Conservation (phyloP, 2,888 invertebrate genomes). For the Drosophila recens region DNA sequence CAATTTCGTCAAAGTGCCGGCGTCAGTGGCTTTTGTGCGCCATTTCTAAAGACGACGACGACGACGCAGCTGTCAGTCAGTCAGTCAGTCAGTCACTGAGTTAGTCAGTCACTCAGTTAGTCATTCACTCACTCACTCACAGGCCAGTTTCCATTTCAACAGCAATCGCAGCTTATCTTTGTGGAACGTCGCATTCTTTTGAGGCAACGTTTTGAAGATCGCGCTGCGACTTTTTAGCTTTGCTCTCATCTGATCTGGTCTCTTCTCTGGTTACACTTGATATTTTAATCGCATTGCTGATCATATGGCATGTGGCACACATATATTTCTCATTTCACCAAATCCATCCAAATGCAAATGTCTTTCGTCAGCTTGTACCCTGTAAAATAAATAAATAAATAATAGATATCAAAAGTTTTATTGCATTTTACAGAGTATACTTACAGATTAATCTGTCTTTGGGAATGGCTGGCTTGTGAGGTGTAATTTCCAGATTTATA, state of each 20-base stretch:
- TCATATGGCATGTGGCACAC: conserved; percentile 69
- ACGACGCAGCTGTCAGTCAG: conserved; percentile 51
- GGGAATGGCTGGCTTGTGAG: too few relatives aligned
- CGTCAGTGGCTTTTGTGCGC: conserved; percentile 75
- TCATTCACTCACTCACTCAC: conserved; percentile 49
- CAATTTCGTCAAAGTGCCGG: conserved; percentile 78
- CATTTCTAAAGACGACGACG: conserved; percentile 69
- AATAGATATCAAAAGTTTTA: not conserved
- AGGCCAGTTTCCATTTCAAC: conserved; percentile 76
- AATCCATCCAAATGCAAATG: conserved; percentile 56
- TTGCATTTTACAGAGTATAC: not conserved
- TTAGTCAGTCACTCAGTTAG: conserved; percentile 40
- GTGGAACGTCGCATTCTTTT: conserved; percentile 72
- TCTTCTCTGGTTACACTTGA: conserved; percentile 66
- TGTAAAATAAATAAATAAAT: conserved; percentile 2
- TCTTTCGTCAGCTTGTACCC: conserved; percentile 33
- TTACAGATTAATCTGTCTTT: not conserved
- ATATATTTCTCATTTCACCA: conserved; percentile 60
- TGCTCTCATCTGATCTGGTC: conserved; percentile 1
- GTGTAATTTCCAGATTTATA: not conserved
- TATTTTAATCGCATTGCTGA: conserved; percentile 77
- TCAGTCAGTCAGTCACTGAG: conserved; percentile 24
- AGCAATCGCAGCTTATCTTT: conserved; percentile 65
- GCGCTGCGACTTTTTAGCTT: conserved; percentile 2
- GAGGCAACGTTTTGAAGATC: conserved; percentile 37